Evolutionary conservation across 2,888 invertebrate genomes (phyloP).

Genomic region (Phengaris arion): DNA sequence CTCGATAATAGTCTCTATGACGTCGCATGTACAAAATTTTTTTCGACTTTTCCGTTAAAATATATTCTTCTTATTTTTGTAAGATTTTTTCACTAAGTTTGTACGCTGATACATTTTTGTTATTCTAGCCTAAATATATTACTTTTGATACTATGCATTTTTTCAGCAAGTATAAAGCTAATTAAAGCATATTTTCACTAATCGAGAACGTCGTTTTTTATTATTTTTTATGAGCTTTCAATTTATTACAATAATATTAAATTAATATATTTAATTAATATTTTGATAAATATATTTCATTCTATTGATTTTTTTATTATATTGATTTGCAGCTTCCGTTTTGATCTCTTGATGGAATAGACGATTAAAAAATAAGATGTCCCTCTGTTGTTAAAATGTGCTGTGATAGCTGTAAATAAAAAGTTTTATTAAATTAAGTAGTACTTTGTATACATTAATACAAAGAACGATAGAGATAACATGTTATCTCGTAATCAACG

Average conservation of each 20-base stretch:
- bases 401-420: conserved; percentile 9
- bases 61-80: background rate
- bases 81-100: background rate
- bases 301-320: background rate
- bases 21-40: conserved; percentile 13
- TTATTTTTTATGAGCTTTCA: background rate
- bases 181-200: conserved; percentile 14
- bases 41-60: background rate
- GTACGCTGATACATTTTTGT: background rate
- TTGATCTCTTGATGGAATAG: background rate
- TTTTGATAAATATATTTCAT: background rate
- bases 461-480: too few relatives aligned
- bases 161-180: background rate
- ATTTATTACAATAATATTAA: background rate
- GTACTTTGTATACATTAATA: too few relatives aligned
- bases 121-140: background rate
- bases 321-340: conserved; percentile 12
- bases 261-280: background rate
- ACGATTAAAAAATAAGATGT: conserved; percentile 14
- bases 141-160: background rate
- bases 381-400: background rate
- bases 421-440: too few relatives aligned
- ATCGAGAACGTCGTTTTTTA: background rate
- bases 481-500: too few relatives aligned
- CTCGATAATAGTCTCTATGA: conserved; percentile 6